Evolutionary conservation across 2,888 invertebrate genomes (phyloP).

Genomic region (Drosophila dives): DNA sequence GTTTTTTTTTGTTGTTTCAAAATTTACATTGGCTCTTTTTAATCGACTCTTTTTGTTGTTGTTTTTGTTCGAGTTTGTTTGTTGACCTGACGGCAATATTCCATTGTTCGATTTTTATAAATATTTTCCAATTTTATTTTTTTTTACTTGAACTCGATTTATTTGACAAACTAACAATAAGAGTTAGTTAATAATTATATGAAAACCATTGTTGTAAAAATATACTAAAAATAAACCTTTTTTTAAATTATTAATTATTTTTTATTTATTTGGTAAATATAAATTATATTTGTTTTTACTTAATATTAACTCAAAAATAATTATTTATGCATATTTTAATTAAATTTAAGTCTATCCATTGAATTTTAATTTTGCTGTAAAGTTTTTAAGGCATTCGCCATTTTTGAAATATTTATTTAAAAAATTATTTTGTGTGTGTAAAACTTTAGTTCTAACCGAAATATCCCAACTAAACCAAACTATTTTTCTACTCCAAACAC

Average conservation of each 20-base stretch:
- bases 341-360: not conserved
- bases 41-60: constrained; percentile 5
- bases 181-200: not conserved
- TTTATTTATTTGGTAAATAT: not conserved
- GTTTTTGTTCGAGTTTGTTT: not conserved
- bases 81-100: not conserved
- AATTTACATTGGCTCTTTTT: constrained; percentile 38
- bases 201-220: not conserved
- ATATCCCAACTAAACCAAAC: not conserved
- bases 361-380: not conserved
- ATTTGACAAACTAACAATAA: not conserved
- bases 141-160: not conserved
- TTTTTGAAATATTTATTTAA: not conserved
- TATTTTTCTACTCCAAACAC: not conserved
- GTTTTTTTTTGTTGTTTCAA: constrained; percentile 18
- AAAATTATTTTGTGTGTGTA: not conserved
- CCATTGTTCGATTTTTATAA: constrained; percentile 1
- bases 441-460: not conserved
- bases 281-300: not conserved
- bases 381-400: not conserved
- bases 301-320: too few species aligned
- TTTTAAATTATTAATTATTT: not conserved
- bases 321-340: too few species aligned
- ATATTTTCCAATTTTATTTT: not conserved
- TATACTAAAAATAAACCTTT: not conserved